Base-by-base conservation (phyloP, 2,113 vertebrate genomes). In the Craseonycteris thonglongyai region DNA sequence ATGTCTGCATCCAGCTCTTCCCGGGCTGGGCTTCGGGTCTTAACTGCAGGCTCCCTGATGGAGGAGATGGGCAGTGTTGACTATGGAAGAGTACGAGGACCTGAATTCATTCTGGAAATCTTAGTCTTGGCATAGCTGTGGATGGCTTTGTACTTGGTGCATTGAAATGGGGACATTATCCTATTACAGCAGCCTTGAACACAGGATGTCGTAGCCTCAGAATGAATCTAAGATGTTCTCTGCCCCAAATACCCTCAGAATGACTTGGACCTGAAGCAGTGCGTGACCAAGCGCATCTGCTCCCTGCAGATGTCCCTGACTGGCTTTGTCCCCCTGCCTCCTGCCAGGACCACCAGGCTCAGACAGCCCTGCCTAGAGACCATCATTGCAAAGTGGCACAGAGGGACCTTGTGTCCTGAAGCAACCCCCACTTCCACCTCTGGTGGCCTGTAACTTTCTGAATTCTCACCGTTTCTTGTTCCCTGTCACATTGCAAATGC, bases 131-230 rank as follows among this genome's bases (percentile, higher is more conserved):
- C 91, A 68, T 42, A 49, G 40, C 35, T 13, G 54, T 35, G 63
- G 95, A 75, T 90, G 91, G 88, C 94, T 92, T 66, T 92, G 75
- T 92, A 66, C 65, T 88, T 71, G 72, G 81, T 51, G 56, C 8
- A 38, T 86, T 90, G 95, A 96, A 94, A 88, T 78, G 76, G 85
- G 93, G 93, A 93, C 54, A 68, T 84, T 68, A 72, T 80, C 91
- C 76, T 85, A 63, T 63, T 45, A 94, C 21, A 12, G 38, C 81
- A 47, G 71, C 47, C 59, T 69, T 58, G 54, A 75, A 84, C 47
- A 61, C 14, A 76, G 71, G 85, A 80, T 59, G 63, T 68, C 58
- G 58, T 54, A 42, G 68, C 83, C 69, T 59, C 11, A 5, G 92
- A 49, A 71, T 49, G 63, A 75, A 83, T 61, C 59, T 22, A 76